phyloP scores from a whole-genome alignment of 35 echinoderm and acorn worm genomes.

The Acanthaster planci region DNA sequence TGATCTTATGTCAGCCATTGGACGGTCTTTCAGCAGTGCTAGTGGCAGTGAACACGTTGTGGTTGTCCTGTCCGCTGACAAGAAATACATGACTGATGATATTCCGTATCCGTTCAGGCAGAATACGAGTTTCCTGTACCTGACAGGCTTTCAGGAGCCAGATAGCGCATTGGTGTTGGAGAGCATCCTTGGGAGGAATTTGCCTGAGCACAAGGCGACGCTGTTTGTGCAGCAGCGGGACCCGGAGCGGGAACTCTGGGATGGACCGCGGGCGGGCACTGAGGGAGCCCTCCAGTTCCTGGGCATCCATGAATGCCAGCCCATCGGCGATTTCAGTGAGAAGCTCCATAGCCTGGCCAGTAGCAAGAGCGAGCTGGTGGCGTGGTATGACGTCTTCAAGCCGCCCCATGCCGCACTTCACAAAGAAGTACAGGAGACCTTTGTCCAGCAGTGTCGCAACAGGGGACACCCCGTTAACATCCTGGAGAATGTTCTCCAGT shows the following conservation, averaged over 20 bases:
- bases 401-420: conserved; percentile 52
- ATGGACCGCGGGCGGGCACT: conserved; percentile 86
- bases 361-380: conserved; percentile 47
- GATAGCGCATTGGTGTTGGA: conserved; percentile 85
- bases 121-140: conserved; percentile 90
- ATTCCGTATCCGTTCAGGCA: conserved; percentile 96
- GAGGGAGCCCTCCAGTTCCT: conserved; percentile 87
- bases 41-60: conserved; percentile 70
- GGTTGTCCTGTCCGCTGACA: conserved; percentile 65
- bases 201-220: conserved; percentile 80
- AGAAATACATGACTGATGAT: conserved; percentile 95
- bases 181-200: conserved; percentile 58
- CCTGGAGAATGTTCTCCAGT: conserved; percentile 77
- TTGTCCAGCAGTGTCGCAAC: conserved; percentile 68
- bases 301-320: conserved; percentile 75
- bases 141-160: conserved; percentile 95
- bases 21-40: conserved; percentile 51
- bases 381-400: conserved; percentile 94
- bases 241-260: conserved; percentile 90
- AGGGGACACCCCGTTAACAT: conserved; percentile 85
- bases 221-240: conserved; percentile 85
- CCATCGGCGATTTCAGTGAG: conserved; percentile 63
- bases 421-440: conserved; percentile 61
- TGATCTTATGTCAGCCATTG: conserved; percentile 75
- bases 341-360: conserved; percentile 42